A percentile compares a stretch with the other conserved stretches of the same genome.
phyloP scores from a whole-genome alignment of 2,797 vertebrate genomes.

The Bovichtus variegatus region DNA sequence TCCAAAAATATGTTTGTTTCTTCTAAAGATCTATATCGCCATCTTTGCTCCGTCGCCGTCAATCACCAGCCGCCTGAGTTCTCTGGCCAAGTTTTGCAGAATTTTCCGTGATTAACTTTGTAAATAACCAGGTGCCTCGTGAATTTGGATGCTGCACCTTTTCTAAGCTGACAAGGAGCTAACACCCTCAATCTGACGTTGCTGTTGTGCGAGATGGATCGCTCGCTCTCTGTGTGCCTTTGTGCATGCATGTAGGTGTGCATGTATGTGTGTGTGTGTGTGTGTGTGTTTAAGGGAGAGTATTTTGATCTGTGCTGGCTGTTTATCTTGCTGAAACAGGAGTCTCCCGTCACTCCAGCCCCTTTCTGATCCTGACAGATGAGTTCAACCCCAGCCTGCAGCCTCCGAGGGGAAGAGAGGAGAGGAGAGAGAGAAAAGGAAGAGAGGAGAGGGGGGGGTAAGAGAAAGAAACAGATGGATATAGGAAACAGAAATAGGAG shows the following conservation, averaged over 20 bases:
- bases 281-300: constrained; percentile 60
- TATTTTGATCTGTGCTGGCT: constrained; percentile 81
- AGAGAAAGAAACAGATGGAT: constrained; percentile 68
- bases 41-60: constrained; percentile 64
- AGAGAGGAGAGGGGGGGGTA: not conserved
- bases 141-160: constrained; percentile 74
- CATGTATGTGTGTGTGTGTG: constrained; percentile 8
- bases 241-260: constrained; percentile 59
- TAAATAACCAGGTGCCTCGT: constrained; percentile 77
- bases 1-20: constrained; percentile 69
- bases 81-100: constrained; percentile 64
- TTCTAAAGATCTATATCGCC: constrained; percentile 70
- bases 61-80: constrained; percentile 59
- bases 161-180: constrained; percentile 75
- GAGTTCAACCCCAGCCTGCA: constrained; percentile 81
- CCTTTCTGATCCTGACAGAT: constrained; percentile 84
- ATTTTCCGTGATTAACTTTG: constrained; percentile 64
- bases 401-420: constrained; percentile 72
- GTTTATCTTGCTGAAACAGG: constrained; percentile 84
- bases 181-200: constrained; percentile 69
- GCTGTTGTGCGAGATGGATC: constrained; percentile 57
- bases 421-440: constrained; percentile 48
- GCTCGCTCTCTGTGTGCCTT: constrained; percentile 40
- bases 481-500: constrained; percentile 69
- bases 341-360: constrained; percentile 81